These are phyloP conservation scores for Rhabdophis nuchalis DNA, from an alignment of 2,797 vertebrate genomes.

Conservation along the genomic window DNA sequence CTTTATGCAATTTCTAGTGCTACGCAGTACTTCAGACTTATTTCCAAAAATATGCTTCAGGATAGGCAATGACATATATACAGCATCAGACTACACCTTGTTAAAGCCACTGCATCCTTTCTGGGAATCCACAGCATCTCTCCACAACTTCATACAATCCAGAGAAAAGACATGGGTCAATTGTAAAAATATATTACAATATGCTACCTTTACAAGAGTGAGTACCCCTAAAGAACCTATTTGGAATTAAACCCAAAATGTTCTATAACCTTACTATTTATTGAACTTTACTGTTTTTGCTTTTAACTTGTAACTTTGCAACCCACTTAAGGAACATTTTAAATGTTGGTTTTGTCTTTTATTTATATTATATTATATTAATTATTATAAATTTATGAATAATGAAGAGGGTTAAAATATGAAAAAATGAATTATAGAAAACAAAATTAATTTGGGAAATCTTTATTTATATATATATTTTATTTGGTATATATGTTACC, in stretches of 20 bases:
- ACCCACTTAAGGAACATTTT: background rate
- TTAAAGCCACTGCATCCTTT: background rate
- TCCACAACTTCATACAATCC: background rate
- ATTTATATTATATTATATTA: background rate
- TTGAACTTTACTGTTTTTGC: background rate
- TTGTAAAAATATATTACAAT: background rate
- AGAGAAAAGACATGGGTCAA: background rate
- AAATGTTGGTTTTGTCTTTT: background rate
- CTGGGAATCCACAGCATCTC: background rate
- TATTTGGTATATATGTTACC: background rate
- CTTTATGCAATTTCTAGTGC: background rate
- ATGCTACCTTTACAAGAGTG: background rate
- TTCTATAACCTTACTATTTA: background rate
- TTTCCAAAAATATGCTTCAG: background rate
- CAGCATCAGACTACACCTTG: background rate
- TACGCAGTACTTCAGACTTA: background rate
- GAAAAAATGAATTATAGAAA: background rate
- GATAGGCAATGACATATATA: background rate
- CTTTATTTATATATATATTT: background rate
- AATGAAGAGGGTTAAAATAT: background rate
- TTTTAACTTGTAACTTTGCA: background rate
- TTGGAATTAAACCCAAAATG: background rate
- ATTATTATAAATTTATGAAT: background rate
- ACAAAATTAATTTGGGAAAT: background rate
- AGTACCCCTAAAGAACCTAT: background rate